Evolutionary conservation across 2,113 vertebrate species (phyloP).

Genomic region (Pituophis catenifer): DNA sequence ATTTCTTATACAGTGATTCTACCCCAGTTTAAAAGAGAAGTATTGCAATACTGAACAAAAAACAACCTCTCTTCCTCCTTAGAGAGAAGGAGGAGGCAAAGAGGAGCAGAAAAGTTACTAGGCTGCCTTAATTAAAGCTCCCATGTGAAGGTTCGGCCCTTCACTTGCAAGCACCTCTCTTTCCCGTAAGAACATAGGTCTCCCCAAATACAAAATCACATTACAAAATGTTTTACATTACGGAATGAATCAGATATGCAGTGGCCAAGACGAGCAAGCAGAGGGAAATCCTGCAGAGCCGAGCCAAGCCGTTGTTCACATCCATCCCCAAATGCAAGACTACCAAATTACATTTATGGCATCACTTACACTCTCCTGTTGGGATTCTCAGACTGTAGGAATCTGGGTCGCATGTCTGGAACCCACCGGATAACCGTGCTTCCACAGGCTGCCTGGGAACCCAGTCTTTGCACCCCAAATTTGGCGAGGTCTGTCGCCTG

Average conservation of each 20-base stretch:
- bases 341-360: neutral
- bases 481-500: constrained; percentile 45
- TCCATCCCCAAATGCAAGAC: neutral
- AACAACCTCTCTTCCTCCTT: neutral
- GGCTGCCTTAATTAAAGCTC: neutral
- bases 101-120: neutral
- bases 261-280: neutral
- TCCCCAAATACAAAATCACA: neutral
- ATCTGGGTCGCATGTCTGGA: constrained; percentile 16
- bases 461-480: constrained; percentile 14
- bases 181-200: neutral
- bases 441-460: neutral
- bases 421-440: constrained; percentile 55
- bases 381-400: neutral
- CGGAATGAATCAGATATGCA: too few species aligned
- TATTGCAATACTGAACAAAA: neutral
- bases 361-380: constrained; percentile 4
- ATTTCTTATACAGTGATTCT: neutral
- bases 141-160: neutral
- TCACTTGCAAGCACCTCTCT: neutral
- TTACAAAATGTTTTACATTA: neutral
- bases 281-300: too few species aligned
- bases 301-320: neutral
- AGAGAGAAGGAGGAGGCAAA: neutral
- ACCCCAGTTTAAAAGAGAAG: neutral